Percentiles rank a stretch among this genome's conserved stretches.
These are phyloP conservation scores for Theocolax elegans DNA, from an alignment of 1,140 invertebrate species.

Conservation along the genomic window DNA sequence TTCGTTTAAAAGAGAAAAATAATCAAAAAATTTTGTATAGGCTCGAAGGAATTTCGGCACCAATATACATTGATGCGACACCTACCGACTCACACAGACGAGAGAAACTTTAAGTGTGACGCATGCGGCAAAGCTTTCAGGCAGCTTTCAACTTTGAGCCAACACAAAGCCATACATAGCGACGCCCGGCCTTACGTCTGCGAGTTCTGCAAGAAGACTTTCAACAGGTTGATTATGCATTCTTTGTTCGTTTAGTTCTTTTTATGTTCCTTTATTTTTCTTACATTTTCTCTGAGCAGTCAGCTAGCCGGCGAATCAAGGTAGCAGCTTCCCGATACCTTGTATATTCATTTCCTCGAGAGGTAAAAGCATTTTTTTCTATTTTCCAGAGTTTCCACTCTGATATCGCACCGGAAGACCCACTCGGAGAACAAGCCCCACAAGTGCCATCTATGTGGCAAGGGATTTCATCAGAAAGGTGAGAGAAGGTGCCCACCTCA, in stretches of 20 bases:
- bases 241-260: not conserved
- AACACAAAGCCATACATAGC: slow-evolving; percentile 80
- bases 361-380: slow-evolving; percentile 6
- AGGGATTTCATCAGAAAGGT: slow-evolving; percentile 85
- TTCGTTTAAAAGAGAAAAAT: slow-evolving; percentile 9
- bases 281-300: too few species aligned
- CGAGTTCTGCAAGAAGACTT: slow-evolving; percentile 80
- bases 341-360: not conserved
- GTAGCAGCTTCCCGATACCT: too few species aligned
- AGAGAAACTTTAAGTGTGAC: slow-evolving; percentile 83
- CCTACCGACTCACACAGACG: slow-evolving; percentile 83
- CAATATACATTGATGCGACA: slow-evolving; percentile 85
- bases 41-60: slow-evolving; percentile 78
- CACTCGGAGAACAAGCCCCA: slow-evolving; percentile 79
- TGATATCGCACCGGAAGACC: slow-evolving; percentile 81
- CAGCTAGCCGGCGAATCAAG: too few species aligned
- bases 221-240: slow-evolving; percentile 69
- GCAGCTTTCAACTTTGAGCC: slow-evolving; percentile 79
- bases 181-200: slow-evolving; percentile 77
- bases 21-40: slow-evolving; percentile 50
- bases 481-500: slow-evolving; percentile 4
- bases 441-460: slow-evolving; percentile 78
- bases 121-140: slow-evolving; percentile 84
- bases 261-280: not conserved
- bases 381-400: slow-evolving; percentile 73